Base-by-base conservation (phyloP, 2,888 invertebrate genomes). In the Aricia artaxerxes region DNA sequence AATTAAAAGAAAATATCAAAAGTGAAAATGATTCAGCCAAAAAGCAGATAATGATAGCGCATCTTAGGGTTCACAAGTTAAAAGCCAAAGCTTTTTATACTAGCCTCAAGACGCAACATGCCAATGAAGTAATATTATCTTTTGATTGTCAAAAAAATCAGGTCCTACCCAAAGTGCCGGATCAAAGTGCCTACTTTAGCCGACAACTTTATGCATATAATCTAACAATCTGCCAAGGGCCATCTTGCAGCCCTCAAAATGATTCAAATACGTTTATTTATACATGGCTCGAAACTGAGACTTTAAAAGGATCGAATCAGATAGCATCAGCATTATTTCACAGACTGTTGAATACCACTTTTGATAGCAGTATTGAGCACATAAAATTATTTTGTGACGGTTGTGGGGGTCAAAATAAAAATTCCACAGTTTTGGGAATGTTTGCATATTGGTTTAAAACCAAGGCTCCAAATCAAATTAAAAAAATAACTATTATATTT, bases 131-230 rank as follows among this genome's bases (percentile, higher is more conserved):
- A 73, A 82, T 80, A 73, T 49, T 83, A 44, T 81, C 81, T 80
- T 84, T 82, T 79, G 82, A 83, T 79, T 83, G 81, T 73, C 83
- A 84, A 82, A 84, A 82, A 79, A 84, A 84, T 81, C 82, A 82
- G 49, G 79, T 81, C 0, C 61, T 84, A n/a, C 85, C 83, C 9
- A 85, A 85, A 81, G 60, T 83, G 77, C 72, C 83, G 38, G 83
- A 84, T 78, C 83, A 83, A 79, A 80, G 80, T 4, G 83, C 84
- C 35, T 85, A 85, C 78, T 84, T 83, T 61, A 83, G 83, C 57
- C 80, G 83, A 44, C 83, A 84, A 79, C 78, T 85, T 16, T 83
- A 83, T 82, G 81, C 83, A 16, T 85, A 83, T 79, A 83, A 85
- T 81, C 84, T 85, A 82, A 82, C 78, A 53, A 85, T 81, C 75